phyloP scores from a whole-genome alignment of 2,888 invertebrate genomes.

The Molorchus minor region DNA sequence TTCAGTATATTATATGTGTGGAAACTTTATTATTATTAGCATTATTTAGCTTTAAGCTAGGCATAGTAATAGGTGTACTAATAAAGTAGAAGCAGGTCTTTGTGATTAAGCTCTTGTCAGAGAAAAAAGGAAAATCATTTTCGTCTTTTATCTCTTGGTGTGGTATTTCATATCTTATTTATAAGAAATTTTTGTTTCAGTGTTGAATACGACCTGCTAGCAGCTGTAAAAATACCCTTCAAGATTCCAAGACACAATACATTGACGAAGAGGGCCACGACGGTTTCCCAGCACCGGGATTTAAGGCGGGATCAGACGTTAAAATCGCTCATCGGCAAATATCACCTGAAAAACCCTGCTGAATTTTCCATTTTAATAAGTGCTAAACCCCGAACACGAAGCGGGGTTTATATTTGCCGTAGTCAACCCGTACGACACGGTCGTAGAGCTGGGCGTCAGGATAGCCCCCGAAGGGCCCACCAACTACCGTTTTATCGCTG shows the following conservation, averaged over 20 bases:
- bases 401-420: constrained; percentile 92
- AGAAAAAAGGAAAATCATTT: too few species aligned
- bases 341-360: constrained; percentile 83
- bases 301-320: constrained; percentile 84
- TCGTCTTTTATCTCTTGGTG: too few species aligned
- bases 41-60: too few species aligned
- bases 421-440: constrained; percentile 89
- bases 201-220: constrained; percentile 79
- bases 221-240: constrained; percentile 83
- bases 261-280: constrained; percentile 82
- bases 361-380: constrained; percentile 89
- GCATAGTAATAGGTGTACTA: too few species aligned
- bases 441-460: constrained; percentile 65
- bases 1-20: too few species aligned
- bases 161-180: too few species aligned
- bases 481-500: constrained; percentile 78
- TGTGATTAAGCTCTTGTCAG: too few species aligned
- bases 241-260: constrained; percentile 80
- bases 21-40: too few species aligned
- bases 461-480: constrained; percentile 65
- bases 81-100: too few species aligned
- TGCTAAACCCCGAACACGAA: constrained; percentile 75
- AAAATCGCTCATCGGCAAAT: constrained; percentile 84
- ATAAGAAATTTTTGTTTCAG: constrained; percentile 52
- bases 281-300: constrained; percentile 87